These are phyloP conservation scores for Oasisia sp. DNA, from an alignment of 2,888 invertebrate species.

Conservation along the genomic window DNA sequence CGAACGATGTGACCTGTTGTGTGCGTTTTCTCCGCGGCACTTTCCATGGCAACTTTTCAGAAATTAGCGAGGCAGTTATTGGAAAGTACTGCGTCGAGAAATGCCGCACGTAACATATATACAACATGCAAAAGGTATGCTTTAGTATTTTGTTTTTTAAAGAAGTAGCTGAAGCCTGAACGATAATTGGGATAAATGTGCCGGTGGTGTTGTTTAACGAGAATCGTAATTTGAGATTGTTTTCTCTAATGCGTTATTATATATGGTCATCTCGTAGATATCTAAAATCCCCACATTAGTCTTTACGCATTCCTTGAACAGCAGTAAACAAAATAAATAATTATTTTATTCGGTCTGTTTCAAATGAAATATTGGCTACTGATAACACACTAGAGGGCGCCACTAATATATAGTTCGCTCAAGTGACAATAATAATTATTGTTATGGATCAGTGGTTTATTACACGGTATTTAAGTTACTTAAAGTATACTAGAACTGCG, in stretches of 20 bases:
- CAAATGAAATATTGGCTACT: not conserved
- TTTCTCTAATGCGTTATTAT: no score
- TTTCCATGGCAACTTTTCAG: slow-evolving; percentile 7
- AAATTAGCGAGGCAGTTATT: not conserved
- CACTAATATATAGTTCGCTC: no score
- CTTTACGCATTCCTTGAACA: not conserved
- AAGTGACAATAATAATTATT: no score
- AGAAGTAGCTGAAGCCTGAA: not conserved
- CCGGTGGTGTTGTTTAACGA: not conserved
- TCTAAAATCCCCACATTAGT: not conserved
- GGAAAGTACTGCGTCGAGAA: slow-evolving; percentile 13
- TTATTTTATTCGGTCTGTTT: not conserved
- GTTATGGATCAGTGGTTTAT: no score
- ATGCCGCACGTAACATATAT: not conserved
- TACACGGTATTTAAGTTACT: no score
- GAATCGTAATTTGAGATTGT: no score
- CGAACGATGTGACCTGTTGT: not conserved
- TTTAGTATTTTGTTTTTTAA: not conserved
- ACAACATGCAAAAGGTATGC: not conserved
- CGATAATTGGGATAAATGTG: not conserved
- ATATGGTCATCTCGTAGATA: not conserved
- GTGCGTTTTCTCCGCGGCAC: slow-evolving; percentile 12
- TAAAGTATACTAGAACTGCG: no score
- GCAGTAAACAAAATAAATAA: not conserved
- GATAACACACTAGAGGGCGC: no score